These are phyloP conservation scores for Beaufortia kweichowensis DNA, from an alignment of 2,113 vertebrate genomes.

Conservation along the genomic window DNA sequence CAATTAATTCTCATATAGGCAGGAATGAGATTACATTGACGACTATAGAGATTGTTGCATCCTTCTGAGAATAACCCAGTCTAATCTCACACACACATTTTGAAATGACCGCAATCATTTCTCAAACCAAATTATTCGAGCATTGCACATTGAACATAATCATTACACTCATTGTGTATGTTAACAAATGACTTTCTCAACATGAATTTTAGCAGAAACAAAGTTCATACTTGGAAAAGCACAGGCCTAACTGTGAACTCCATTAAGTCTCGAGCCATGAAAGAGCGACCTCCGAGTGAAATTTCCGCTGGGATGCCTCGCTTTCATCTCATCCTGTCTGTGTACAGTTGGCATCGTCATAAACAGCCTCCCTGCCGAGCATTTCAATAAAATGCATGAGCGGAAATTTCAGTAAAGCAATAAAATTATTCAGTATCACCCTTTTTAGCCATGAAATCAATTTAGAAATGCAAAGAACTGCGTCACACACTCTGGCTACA, in stretches of 20 bases:
- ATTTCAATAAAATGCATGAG: slow-evolving; percentile 20
- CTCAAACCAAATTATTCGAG: not conserved
- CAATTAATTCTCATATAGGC: too few relatives aligned
- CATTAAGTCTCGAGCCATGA: too few relatives aligned
- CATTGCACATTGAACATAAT: not conserved
- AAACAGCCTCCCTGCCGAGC: not conserved
- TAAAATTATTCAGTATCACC: slow-evolving; percentile 5
- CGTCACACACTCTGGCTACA: not conserved
- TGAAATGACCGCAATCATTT: not conserved
- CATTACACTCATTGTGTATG: not conserved
- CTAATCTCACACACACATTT: too few relatives aligned
- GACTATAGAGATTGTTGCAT: too few relatives aligned
- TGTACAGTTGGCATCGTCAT: not conserved
- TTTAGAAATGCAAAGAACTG: not conserved
- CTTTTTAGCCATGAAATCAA: not conserved
- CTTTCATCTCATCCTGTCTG: not conserved
- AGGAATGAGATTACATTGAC: too few relatives aligned
- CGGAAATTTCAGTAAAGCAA: not conserved
- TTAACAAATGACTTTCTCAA: not conserved
- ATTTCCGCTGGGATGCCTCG: not conserved
- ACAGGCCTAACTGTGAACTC: too few relatives aligned
- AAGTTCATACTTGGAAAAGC: not conserved
- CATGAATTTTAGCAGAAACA: too few relatives aligned
- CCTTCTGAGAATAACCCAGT: too few relatives aligned
- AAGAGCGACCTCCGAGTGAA: too few relatives aligned